Percentiles rank a stretch among this genome's conserved stretches.
phyloP scores from a whole-genome alignment of 2,888 invertebrate genomes.

The Disparrhopalites patrizii region DNA sequence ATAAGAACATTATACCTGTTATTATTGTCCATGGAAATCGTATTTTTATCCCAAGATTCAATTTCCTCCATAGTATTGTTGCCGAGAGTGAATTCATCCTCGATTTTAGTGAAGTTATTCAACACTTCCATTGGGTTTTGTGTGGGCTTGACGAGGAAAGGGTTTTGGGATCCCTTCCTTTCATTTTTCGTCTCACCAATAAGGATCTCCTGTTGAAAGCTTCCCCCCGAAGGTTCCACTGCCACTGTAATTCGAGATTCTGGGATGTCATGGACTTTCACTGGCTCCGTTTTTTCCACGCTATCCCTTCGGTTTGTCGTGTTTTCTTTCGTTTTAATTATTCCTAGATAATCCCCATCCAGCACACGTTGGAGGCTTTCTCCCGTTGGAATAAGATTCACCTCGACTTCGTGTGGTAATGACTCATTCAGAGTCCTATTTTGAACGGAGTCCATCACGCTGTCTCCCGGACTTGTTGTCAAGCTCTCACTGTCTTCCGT shows the following conservation, averaged over 20 bases:
- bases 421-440: constrained; percentile 33
- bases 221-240: too few relatives aligned
- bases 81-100: background rate
- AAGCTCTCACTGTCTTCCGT: constrained; percentile 6
- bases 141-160: background rate
- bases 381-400: too few relatives aligned
- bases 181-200: too few relatives aligned
- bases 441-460: constrained; percentile 43
- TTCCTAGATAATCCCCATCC: too few relatives aligned
- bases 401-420: constrained; percentile 11
- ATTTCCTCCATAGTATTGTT: background rate
- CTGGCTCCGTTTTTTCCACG: too few relatives aligned
- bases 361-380: too few relatives aligned
- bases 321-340: too few relatives aligned
- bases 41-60: background rate
- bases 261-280: too few relatives aligned
- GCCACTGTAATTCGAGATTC: too few relatives aligned
- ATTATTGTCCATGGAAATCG: background rate
- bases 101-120: background rate
- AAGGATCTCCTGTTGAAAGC: too few relatives aligned
- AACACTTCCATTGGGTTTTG: background rate
- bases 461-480: constrained; percentile 37
- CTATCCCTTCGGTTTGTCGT: too few relatives aligned
- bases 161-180: background rate
- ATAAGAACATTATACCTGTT: too few relatives aligned